phyloP scores from a whole-genome alignment of 1,140 invertebrate species.

The Hyles euphorbiae region DNA sequence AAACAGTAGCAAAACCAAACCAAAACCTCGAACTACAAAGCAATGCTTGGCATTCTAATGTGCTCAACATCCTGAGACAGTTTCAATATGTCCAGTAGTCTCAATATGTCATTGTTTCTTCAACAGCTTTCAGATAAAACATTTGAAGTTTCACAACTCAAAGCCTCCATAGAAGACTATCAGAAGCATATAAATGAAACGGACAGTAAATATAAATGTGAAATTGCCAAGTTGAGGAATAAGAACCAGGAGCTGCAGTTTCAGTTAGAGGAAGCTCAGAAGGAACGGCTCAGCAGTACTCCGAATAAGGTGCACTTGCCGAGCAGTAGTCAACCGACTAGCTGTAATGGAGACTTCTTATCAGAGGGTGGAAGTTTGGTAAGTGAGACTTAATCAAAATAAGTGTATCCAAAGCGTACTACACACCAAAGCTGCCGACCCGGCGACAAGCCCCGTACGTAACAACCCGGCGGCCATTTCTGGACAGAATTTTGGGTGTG shows the following conservation, averaged over 20 bases:
- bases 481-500: too few relatives aligned
- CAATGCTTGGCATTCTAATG: too few relatives aligned
- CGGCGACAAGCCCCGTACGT: too few relatives aligned
- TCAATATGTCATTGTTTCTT: not conserved
- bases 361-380: conserved; percentile 72
- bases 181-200: conserved; percentile 80
- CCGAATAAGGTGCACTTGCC: conserved; percentile 44
- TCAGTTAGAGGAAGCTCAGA: conserved; percentile 63
- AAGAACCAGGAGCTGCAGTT: conserved; percentile 72
- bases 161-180: conserved; percentile 79
- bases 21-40: too few relatives aligned
- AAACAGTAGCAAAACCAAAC: too few relatives aligned
- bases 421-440: too few relatives aligned
- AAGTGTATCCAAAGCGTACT: too few relatives aligned
- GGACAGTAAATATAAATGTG: conserved; percentile 75
- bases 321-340: conserved; percentile 49
- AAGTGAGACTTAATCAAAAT: conserved; percentile 20
- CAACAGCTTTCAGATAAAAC: conserved; percentile 84
- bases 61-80: too few relatives aligned
- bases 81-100: too few relatives aligned
- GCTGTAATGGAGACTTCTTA: conserved; percentile 69
- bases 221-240: conserved; percentile 74
- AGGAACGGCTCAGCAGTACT: conserved; percentile 53
- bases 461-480: too few relatives aligned
- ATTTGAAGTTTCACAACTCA: conserved; percentile 81